Percentiles rank a stretch among this genome's conserved stretches.
These are phyloP conservation scores for Falco peregrinus DNA, from an alignment of 2,797 vertebrate species.

Conservation along the genomic window DNA sequence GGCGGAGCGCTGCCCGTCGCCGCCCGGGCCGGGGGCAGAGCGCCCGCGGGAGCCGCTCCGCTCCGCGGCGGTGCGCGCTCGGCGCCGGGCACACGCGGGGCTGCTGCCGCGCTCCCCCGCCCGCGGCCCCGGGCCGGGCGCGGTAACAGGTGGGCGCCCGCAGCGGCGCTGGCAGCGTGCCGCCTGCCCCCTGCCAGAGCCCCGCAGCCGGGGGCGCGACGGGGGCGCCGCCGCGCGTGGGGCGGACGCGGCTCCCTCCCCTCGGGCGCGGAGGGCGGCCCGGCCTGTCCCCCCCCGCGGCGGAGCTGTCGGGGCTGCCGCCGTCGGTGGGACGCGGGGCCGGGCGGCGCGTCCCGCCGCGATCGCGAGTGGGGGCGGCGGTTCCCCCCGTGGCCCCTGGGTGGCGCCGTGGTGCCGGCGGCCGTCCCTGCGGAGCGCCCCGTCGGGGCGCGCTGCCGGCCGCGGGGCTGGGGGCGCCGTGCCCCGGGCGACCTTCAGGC, in stretches of 20 bases:
- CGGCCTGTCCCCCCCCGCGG: no score
- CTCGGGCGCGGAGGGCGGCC: no score
- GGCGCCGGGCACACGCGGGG: no score
- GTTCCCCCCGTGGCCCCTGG: neutral
- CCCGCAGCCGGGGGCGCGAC: no score
- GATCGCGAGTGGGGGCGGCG: neutral
- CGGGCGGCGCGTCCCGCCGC: neutral
- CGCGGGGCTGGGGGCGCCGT: no score
- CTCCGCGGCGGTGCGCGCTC: no score
- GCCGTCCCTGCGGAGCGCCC: neutral
- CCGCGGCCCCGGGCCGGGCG: neutral
- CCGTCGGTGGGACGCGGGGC: neutral
- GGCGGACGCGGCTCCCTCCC: neutral
- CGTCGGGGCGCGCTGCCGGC: neutral
- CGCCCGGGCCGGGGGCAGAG: no score
- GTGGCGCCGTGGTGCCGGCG: neutral
- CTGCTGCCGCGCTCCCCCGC: neutral
- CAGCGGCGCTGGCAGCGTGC: neutral
- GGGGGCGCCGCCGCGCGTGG: neutral
- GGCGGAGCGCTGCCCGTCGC: neutral
- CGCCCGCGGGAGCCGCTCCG: no score
- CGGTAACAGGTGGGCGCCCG: neutral
- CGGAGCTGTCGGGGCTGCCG: neutral
- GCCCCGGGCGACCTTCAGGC: no score
- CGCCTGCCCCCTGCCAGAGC: no score